These are phyloP conservation scores for Alligator sinensis DNA, from an alignment of 2,113 vertebrate genomes.

Conservation along the genomic window DNA sequence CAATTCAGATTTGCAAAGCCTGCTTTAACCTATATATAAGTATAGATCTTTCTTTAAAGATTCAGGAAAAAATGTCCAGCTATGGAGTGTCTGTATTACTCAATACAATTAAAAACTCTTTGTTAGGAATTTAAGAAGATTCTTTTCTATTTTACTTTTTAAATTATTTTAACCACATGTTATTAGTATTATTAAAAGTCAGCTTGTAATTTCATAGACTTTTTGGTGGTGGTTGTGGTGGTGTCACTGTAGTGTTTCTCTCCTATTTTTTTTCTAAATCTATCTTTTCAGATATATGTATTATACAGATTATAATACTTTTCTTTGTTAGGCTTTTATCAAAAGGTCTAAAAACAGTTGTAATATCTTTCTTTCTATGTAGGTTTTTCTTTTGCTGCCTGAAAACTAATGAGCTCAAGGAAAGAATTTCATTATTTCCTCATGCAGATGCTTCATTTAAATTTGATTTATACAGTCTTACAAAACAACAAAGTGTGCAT, in stretches of 20 bases:
- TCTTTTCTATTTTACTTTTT: background rate
- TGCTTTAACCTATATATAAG: background rate
- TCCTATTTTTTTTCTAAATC: background rate
- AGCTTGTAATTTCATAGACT: background rate
- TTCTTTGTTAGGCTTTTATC: background rate
- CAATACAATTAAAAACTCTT: background rate
- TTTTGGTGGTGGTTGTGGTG: no score
- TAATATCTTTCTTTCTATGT: background rate
- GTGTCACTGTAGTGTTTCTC: background rate
- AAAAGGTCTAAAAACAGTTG: background rate
- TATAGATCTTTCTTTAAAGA: background rate
- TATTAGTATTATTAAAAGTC: background rate
- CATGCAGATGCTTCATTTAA: background rate
- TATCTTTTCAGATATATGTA: background rate
- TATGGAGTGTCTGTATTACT: background rate
- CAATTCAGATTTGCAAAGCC: background rate
- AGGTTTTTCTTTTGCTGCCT: background rate
- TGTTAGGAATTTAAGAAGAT: background rate
- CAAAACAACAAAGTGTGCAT: background rate
- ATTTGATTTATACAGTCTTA: slow-evolving; percentile 13
- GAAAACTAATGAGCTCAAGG: background rate
- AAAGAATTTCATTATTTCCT: slow-evolving; percentile 1
- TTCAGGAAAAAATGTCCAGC: background rate
- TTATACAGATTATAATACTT: background rate
- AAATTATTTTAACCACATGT: background rate